Evolutionary conservation across 2,113 vertebrate species (phyloP), one percentile per base, ranked within the genome.

Genomic region (Vulpes ferrilata): DNA sequence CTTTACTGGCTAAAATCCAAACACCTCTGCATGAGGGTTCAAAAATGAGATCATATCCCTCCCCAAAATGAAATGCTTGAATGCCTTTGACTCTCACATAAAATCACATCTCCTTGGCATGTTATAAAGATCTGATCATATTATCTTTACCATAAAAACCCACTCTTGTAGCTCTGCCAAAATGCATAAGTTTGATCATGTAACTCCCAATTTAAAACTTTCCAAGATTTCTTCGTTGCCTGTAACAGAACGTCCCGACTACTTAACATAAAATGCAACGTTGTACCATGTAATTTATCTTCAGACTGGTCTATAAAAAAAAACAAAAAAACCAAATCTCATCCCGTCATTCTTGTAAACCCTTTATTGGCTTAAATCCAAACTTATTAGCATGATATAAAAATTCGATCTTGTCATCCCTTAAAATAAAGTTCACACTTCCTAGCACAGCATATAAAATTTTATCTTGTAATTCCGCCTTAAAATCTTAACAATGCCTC

Each of bases 401-500:
- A 96, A 96, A 59, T 92, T 32, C 6, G 65, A 93, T 95, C 85
- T 83, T 90, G 78, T 88, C 91, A 94, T 90, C 71, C 93, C 81
- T 95, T 94, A 92, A 90, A 96, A 96, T 96, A 96, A 96, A 96
- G 86, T 96, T 93, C 85, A 67, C 85, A 90, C 81, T 79, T 97
- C 74, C 73, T 85, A 81, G 76, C 43, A 53, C 48, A 69, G 90
- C 86, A 19, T 80, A 73, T 88, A 90, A 96, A 96, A 85, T 84
- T n/a, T 20, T 81, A 74, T 84, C 90, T 71, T 78, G 16, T 35
- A 62, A 67, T 67, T 71, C 69, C 23, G 12, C 64, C 90, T 94
- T 74, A 48, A 90, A 88, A 38, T 3, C 48, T 82, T 67, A 32
- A 43, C 30, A 64, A 0, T 59, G 43, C 53, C 86, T 97, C 55